Base-by-base conservation (phyloP, 2,113 vertebrate species). In the Nothobranchius furzeri region DNA sequence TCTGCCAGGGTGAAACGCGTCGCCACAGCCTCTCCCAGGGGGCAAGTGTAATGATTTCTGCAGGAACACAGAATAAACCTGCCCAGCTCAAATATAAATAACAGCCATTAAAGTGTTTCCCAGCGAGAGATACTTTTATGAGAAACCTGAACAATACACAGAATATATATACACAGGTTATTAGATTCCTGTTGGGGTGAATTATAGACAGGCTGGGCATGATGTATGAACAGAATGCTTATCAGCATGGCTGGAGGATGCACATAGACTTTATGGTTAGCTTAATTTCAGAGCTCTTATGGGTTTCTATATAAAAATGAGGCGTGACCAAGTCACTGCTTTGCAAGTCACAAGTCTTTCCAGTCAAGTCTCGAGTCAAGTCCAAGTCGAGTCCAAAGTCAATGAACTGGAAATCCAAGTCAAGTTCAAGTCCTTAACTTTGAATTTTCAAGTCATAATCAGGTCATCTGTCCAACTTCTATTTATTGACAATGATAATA, bases 21-120 rank as follows among this genome's bases (percentile, higher is more conserved):
- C 35, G 17, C 77, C 60, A 25, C 54, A 58, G 62, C 49, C 43
- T 50, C 35, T 75, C 71, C 75, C 73, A 53, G 35, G 64, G 73
- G 79, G 45, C 6, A 59, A 36, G 64, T 46, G 61, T 84, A 89
- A 88, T 85, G 82, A 88, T 86, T 88, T 87, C 72, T 87, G 79
- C 62, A 70, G 73, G 64, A 52, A 4, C 57, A 48, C 64, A 58
- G 74, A 84, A 84, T 88, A 89, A 88, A 89, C 64, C 84, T 76
- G 76, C 75, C 70, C n/a, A 35, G 62, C 59, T 77, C 68, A 79
- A 83, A 89, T 87, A 83, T 88, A 88, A 87, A 88, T 76, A 87
- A 84, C 76, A 64, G 64, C 70, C 67, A 86, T 88, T 84, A 88
- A 84, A 85, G 67, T 71, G 45, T 72, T 73, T 83, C 75, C 75